Percentiles rank a stretch among this genome's conserved stretches.
phyloP scores from a whole-genome alignment of 2,113 vertebrate species.

The Lonchura striata region DNA sequence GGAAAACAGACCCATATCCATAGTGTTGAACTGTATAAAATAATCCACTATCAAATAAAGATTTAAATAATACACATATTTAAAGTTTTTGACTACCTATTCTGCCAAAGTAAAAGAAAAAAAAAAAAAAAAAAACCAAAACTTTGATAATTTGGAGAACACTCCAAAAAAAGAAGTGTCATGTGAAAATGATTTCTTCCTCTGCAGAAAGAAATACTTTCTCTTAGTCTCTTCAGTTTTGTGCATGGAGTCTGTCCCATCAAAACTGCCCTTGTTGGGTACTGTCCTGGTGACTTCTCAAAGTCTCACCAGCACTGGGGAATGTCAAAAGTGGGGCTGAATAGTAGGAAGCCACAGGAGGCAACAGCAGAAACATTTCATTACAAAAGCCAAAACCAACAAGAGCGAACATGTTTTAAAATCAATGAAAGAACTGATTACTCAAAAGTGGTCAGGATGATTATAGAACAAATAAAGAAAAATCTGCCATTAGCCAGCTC shows the following conservation, averaged over 20 bases:
- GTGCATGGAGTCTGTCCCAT: neutral
- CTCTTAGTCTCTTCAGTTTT: neutral
- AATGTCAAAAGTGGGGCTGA: neutral
- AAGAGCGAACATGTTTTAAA: accelerated
- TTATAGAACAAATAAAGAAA: neutral
- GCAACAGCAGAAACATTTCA: neutral
- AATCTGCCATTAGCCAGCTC: neutral
- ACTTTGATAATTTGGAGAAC: neutral
- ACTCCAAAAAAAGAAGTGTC: neutral
- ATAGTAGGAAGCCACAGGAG: neutral
- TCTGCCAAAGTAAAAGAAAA: neutral
- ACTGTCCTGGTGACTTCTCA: neutral
- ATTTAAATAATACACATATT: neutral
- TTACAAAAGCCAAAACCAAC: neutral
- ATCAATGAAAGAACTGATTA: neutral
- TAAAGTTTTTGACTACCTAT: neutral
- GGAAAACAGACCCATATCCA: constrained; percentile 52
- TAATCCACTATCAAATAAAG: constrained; percentile 6
- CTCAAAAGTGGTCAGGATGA: neutral
- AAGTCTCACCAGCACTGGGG: neutral
- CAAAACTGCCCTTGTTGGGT: neutral
- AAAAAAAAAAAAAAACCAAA: neutral
- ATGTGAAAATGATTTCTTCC: neutral
- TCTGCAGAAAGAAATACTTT: neutral
- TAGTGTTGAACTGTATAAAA: constrained; percentile 24